Percentiles rank a stretch among this genome's conserved stretches.
Conservation (phyloP, 1,140 invertebrate species). For the Tetragnatha versicolor region DNA sequence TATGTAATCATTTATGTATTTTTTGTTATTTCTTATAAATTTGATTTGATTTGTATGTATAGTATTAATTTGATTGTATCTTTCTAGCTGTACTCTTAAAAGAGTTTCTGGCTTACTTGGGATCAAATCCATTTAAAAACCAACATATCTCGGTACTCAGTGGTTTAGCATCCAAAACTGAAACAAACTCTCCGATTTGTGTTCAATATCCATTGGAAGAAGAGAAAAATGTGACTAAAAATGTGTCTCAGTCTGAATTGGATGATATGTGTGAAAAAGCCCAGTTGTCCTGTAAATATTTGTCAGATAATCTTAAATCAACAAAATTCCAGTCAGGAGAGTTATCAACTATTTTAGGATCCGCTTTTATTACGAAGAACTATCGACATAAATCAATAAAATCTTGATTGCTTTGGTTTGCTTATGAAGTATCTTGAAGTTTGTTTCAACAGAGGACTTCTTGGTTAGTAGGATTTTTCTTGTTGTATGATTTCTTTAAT, state of each 20-base stretch:
- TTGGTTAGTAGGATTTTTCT: too few species aligned
- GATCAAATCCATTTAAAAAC: conserved; percentile 77
- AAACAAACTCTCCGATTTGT: conserved; percentile 74
- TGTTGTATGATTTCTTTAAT: too few species aligned
- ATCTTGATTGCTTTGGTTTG: too few species aligned
- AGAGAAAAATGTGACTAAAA: conserved; percentile 82
- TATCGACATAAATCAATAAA: too few species aligned
- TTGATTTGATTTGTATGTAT: too few species aligned
- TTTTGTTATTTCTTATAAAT: too few species aligned
- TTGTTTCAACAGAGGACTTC: too few species aligned
- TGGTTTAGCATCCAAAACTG: conserved; percentile 71
- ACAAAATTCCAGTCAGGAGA: too few species aligned
- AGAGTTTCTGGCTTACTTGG: conserved; percentile 82
- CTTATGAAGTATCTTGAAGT: too few species aligned
- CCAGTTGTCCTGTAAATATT: background rate
- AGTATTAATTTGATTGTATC: background rate
- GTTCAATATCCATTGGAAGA: conserved; percentile 84
- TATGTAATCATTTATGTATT: too few species aligned
- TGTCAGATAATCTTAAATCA: conserved; percentile 8
- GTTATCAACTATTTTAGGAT: too few species aligned
- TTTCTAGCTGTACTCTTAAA: conserved; percentile 69
- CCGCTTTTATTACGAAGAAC: too few species aligned
- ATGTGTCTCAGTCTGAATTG: conserved; percentile 75
- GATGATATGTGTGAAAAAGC: conserved; percentile 16
- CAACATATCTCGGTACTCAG: conserved; percentile 77